Evolutionary conservation across 2,797 vertebrate genomes (phyloP).

Genomic region (Enteromius thamalakanensis): DNA sequence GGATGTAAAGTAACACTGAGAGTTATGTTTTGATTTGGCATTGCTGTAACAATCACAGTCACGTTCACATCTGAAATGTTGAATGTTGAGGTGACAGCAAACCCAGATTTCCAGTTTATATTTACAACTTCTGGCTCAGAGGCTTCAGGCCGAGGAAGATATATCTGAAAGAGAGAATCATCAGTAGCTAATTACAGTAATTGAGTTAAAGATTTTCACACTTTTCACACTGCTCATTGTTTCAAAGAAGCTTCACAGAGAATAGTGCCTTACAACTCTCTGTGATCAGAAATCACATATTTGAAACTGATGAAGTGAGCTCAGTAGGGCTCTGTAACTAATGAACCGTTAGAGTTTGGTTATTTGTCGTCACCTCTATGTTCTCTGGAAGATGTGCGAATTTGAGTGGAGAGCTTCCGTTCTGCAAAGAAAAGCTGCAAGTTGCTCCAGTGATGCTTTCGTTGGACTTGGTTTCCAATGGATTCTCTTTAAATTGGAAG

Average conservation of each 20-base stretch:
- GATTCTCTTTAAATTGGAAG: constrained; percentile 67
- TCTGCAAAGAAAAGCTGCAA: constrained; percentile 67
- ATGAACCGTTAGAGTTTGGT: neutral
- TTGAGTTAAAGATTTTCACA: neutral
- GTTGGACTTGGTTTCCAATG: constrained; percentile 57
- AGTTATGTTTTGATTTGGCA: constrained; percentile 65
- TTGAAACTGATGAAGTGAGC: neutral
- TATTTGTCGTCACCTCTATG: constrained; percentile 72
- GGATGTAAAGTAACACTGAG: constrained; percentile 64
- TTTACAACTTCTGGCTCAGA: neutral
- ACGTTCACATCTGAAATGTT: constrained; percentile 69
- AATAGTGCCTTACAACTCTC: neutral
- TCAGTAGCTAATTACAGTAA: neutral
- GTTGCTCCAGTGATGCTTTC: constrained; percentile 71
- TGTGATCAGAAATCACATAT: neutral
- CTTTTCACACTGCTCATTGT: neutral
- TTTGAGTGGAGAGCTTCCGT: constrained; percentile 29
- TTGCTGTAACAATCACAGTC: constrained; percentile 67
- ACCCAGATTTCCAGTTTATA: constrained; percentile 54
- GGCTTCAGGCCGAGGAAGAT: constrained; percentile 61
- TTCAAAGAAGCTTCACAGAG: neutral
- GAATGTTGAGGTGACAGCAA: constrained; percentile 55
- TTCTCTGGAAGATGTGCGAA: constrained; percentile 64
- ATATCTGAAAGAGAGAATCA: constrained; percentile 68
- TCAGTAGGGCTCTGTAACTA: neutral